These are phyloP conservation scores for Isurus oxyrinchus DNA, from an alignment of 2,113 vertebrate genomes.

Conservation along the genomic window DNA sequence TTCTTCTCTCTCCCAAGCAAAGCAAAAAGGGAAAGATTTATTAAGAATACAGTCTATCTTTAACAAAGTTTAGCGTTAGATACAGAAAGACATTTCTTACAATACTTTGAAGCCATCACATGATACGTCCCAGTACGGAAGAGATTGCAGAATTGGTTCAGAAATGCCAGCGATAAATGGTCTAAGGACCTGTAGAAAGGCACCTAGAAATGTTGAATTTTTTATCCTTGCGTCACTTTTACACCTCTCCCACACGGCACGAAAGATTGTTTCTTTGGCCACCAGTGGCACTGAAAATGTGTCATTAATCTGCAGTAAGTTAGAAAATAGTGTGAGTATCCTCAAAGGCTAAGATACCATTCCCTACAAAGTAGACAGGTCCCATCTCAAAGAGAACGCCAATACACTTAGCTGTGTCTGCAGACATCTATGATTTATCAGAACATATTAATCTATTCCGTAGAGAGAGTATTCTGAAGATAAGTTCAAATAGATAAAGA, in stretches of 20 bases:
- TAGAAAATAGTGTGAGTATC: background rate
- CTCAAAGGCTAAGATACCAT: background rate
- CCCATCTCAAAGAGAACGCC: background rate
- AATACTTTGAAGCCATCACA: background rate
- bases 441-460: background rate
- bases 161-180: constrained; percentile 29
- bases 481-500: background rate
- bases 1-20: background rate
- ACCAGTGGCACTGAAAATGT: background rate
- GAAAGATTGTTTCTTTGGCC: constrained; percentile 1
- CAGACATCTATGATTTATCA: background rate
- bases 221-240: background rate
- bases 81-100: background rate
- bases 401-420: background rate
- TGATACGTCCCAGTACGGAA: background rate
- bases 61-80: background rate
- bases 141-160: background rate
- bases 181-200: background rate
- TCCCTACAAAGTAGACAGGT: background rate
- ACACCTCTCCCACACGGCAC: background rate
- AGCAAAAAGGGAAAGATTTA: background rate
- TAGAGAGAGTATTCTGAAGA: background rate
- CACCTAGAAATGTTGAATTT: background rate
- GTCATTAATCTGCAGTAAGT: constrained; percentile 17
- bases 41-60: background rate